Base-by-base conservation (phyloP, 2,113 vertebrate species). In the Neogobius melanostomus region DNA sequence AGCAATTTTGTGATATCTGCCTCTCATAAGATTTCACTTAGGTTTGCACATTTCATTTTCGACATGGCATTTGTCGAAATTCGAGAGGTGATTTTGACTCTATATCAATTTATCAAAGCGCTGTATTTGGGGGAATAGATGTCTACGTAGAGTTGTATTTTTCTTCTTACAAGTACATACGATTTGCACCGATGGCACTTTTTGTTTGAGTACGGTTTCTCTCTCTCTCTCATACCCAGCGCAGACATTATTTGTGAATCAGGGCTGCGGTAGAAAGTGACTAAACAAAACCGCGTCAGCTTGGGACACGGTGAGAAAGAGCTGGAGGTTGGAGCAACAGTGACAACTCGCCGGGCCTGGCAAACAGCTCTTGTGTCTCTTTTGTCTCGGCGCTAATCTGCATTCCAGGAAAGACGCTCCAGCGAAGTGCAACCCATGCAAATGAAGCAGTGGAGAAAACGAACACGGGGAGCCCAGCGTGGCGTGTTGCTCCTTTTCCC, bases 351-450 rank as follows among this genome's bases (percentile, higher is more conserved):
- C 60, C 61, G 16, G 49, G 65, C 65, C 62, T 54, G 77, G 65
- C 62, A 57, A 81, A 83, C 64, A 72, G 70, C 64, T 68, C 60
- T 76, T 64, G 65, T 68, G 43, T 66, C 62, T 60, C 75, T 75
- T 75, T 82, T 82, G 77, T 85, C 75, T 74, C 62, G 69, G 52
- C 42, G 59, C 54, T 75, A 77, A 85, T 85, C 72, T 70, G 77
- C 82, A 84, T 83, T 81, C 72, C 46, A 36, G 63, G 81, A 78
- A 71, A 81, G 81, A 79, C 28, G 47, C 84, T 88, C 80, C 76
- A 75, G 47, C 76, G 69, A 87, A 85, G 76, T 83, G 75, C 79
- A 76, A 74, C 78, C 65, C 60, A 85, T 86, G 87, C 76, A 85
- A 90, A 90, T 88, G 77, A 85, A 82, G 69, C 52, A 69, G 76